Evolutionary conservation across 2,888 invertebrate genomes (phyloP), one percentile per base, ranked within the genome.

Genomic region (Clanis bilineata): DNA sequence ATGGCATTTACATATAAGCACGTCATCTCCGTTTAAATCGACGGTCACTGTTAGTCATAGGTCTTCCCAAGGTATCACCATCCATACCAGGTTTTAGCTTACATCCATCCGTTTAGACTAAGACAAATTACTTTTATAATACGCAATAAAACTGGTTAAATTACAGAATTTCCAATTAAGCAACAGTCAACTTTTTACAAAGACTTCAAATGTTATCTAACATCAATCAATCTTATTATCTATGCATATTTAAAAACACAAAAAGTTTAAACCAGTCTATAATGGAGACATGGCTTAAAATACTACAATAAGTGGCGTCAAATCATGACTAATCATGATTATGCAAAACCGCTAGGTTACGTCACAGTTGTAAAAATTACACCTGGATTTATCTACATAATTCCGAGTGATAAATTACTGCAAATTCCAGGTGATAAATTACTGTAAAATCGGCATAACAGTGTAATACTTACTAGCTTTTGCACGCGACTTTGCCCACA

Each of bases 291-390:
- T 28, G 41, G 28, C 25, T 21, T 43, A 25, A 47, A 47, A 45
- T 12, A 22, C n/a, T 1, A 47, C n/a, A 44, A 41, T 28, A 10
- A 57, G 43, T 39, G 43, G 43, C 56, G 56, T 32, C 43, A 28
- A 43, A 10, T 4, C 59, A 62, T 58, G 25, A 39, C 60, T 15
- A 62, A 60, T 62, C 36, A 51, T 45, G 57, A 58, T 66, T 66
- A 62, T 66, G 65, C 61, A 66, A 64, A 61, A 38, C 47, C 10
- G 55, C 58, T 54, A 39, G 61, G 36, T 65, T 65, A 51, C 56
- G 63, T 59, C 51, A 65, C 21, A 55, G 12, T 32, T n/a, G 43
- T 54, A 28, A 59, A 59, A 32, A 55, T 10, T 12, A 36, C 36
- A 36, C 6, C 18, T 6, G 41, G 18, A 41, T 15, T 41, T 41